Percentiles rank a stretch among this genome's conserved stretches.
phyloP scores from a whole-genome alignment of 1,140 invertebrate species.

The Colletes gigas region DNA sequence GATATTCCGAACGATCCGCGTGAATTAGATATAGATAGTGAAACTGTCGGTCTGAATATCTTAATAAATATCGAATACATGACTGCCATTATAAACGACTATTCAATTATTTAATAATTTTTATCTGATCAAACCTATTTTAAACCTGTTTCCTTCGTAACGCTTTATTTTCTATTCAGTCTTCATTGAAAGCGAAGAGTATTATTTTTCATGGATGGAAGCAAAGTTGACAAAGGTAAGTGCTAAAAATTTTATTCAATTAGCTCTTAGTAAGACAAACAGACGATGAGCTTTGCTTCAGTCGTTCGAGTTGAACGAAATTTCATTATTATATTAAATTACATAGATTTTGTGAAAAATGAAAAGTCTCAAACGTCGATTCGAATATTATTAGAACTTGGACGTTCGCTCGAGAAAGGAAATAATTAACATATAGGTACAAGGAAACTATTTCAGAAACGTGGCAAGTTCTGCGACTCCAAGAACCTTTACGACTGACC shows the following conservation, averaged over 20 bases:
- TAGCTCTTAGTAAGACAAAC: too few species aligned
- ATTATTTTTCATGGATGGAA: neutral
- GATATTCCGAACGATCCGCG: conserved; percentile 10
- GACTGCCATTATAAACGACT: conserved; percentile 57
- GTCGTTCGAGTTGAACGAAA: too few species aligned
- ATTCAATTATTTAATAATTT: conserved; percentile 14
- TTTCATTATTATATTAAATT: too few species aligned
- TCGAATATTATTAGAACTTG: too few species aligned
- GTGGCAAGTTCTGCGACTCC: conserved; percentile 5
- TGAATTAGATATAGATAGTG: conserved; percentile 56
- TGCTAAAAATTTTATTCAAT: neutral
- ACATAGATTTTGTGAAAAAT: too few species aligned
- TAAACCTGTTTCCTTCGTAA: neutral
- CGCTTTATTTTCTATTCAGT: neutral
- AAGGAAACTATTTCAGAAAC: neutral
- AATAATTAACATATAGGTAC: neutral
- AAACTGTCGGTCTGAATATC: conserved; percentile 63
- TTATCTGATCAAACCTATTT: neutral
- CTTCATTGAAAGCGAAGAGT: neutral
- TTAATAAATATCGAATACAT: conserved; percentile 66
- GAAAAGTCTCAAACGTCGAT: too few species aligned
- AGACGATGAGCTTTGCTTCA: neutral
- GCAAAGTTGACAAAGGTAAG: conserved; percentile 19
- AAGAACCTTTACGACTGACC: conserved; percentile 22
- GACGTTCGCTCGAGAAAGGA: neutral